phyloP scores from a whole-genome alignment of 2,888 invertebrate genomes.

The Epicampocera succincta region DNA sequence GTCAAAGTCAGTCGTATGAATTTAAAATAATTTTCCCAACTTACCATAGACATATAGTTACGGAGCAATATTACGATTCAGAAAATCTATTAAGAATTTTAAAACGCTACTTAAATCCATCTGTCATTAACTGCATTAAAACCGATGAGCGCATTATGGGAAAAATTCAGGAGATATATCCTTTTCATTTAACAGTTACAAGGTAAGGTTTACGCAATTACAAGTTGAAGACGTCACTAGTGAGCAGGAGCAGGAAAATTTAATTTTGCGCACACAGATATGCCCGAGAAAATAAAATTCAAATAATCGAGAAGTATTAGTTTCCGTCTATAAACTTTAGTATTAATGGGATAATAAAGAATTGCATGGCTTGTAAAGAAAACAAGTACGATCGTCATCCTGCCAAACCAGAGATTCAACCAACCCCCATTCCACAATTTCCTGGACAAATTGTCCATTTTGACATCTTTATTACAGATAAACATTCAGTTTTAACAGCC shows the following conservation, averaged over 20 bases:
- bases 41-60: too few species aligned
- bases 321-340: constrained; percentile 4
- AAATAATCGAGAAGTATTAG: constrained; percentile 40
- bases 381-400: too few species aligned
- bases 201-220: too few species aligned
- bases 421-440: constrained; percentile 20
- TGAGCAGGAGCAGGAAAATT: constrained; percentile 18
- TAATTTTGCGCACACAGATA: constrained; percentile 37
- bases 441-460: constrained; percentile 35
- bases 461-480: constrained; percentile 30
- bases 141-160: neutral
- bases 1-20: too few species aligned
- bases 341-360: constrained; percentile 1
- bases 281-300: constrained; percentile 31
- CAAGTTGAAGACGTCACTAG: too few species aligned
- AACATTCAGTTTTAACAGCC: constrained; percentile 2
- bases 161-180: too few species aligned
- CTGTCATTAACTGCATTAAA: too few species aligned
- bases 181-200: neutral
- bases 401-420: too few species aligned
- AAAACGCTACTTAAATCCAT: too few species aligned
- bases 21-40: too few species aligned
- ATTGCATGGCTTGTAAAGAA: neutral
- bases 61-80: too few species aligned
- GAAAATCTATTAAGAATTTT: too few species aligned